Evolutionary conservation across 2,113 vertebrate species (phyloP), one percentile per base, ranked within the genome.

Genomic region (Hassar affinis): DNA sequence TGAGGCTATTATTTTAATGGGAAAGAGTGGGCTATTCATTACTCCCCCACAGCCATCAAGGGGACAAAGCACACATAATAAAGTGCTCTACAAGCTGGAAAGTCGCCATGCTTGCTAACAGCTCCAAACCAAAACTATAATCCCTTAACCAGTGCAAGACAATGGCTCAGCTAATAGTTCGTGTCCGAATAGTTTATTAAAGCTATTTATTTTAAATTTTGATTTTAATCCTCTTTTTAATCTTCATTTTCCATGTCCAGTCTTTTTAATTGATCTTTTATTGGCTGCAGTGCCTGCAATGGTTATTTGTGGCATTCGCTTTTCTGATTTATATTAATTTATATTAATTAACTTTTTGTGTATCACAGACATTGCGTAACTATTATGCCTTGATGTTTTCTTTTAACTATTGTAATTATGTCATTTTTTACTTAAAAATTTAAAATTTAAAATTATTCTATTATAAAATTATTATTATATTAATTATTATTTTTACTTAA

Each of bases 1-100:
- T 90, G 90, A 91, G 90, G 91, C 88, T 93, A 91, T 94, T 92
- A 91, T 91, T 93, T 94, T 93, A 92, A 94, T 92, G 87, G 88
- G 87, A 92, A 92, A 87, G 86, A 89, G 89, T 87, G 86, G 89
- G 88, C 89, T 90, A 91, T 94, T 94, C 91, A 92, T 92, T 90
- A 88, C 68, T 80, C 85, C 83, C 83, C 91, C 87, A 90, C 72
- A 88, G 90, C 87, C 88, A 81, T 91, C 89, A 88, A 78, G 81
- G 81, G 89, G 88, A 89, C 88, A 92, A 92, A 92, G 89, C 86
- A 69, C 62, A 89, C 90, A 92, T 92, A 93, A 93, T 91, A 87
- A 91, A 88, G 86, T 85, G 87, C 89, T 90, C 81, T 54, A 76
- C 89, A 90, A 27, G 78, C 82, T 92, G 91, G 90, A 89, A 6